Conservation (phyloP, 2,113 vertebrate genomes). For the Thryonomys swinderianus region DNA sequence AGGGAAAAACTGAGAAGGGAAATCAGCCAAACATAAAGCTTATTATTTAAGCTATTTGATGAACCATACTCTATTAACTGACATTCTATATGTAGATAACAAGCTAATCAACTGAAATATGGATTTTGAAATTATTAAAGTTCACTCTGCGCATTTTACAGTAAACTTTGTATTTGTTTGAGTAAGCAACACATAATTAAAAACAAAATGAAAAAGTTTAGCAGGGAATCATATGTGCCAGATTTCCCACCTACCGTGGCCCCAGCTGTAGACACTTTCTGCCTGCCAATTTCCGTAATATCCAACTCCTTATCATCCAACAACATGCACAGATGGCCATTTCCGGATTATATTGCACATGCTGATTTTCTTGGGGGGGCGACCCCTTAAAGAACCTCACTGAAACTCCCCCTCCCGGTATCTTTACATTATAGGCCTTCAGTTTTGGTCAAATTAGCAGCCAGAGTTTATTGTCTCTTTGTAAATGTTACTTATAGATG, state of each 20-base stretch:
- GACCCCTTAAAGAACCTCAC: not conserved
- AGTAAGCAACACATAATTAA: not conserved
- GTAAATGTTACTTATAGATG: not conserved
- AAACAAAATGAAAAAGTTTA: not conserved
- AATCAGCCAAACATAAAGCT: constrained; percentile 12
- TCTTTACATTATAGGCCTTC: not conserved
- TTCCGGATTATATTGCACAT: not conserved
- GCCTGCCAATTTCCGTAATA: not conserved
- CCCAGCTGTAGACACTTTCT: not conserved
- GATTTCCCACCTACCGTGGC: not conserved
- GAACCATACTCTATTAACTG: not conserved
- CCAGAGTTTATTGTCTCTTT: not conserved
- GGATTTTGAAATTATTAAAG: constrained; percentile 7
- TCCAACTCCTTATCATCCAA: not conserved
- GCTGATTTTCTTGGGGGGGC: not conserved
- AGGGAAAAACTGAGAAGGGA: constrained; percentile 14
- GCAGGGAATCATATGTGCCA: not conserved
- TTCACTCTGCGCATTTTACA: constrained; percentile 4
- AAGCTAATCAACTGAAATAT: constrained; percentile 22
- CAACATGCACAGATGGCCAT: not conserved
- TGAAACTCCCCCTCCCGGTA: not conserved
- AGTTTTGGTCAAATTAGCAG: not conserved
- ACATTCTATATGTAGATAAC: not conserved
- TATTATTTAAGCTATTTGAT: constrained; percentile 24
- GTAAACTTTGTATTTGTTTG: not conserved